phyloP scores from a whole-genome alignment of 2,113 vertebrate species.

The Chamaetylas fuelleborni region DNA sequence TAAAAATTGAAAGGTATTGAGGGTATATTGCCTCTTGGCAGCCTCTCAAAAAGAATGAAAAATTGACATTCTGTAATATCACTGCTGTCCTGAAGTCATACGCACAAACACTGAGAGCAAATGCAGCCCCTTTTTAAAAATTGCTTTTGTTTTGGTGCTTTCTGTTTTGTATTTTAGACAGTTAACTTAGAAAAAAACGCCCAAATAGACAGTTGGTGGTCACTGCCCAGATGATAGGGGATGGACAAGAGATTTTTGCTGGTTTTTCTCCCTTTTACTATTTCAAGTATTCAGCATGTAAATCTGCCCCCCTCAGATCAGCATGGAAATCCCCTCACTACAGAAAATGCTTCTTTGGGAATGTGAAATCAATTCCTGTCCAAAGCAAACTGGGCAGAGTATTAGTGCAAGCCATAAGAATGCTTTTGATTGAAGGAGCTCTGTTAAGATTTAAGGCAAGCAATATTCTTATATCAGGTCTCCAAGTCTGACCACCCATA shows the following conservation, averaged over 20 bases:
- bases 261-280: background rate
- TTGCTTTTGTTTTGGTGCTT: rapidly evolving
- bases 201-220: background rate
- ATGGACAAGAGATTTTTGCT: background rate
- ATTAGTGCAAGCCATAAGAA: background rate
- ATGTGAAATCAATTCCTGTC: background rate
- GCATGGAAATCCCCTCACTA: background rate
- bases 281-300: background rate
- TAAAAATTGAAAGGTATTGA: background rate
- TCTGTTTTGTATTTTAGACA: background rate
- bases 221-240: background rate
- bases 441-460: background rate
- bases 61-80: background rate
- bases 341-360: background rate
- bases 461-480: background rate
- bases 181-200: background rate
- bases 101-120: background rate
- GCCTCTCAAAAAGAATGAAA: background rate
- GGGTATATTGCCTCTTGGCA: background rate
- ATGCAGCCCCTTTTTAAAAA: background rate
- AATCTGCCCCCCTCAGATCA: background rate
- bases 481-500: background rate
- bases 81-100: background rate
- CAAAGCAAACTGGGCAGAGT: background rate
- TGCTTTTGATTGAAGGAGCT: background rate